A percentile compares a stretch with the other conserved stretches of the same genome.
These are phyloP conservation scores for Hypanus sabinus DNA, from an alignment of 2,113 vertebrate genomes.

Conservation along the genomic window DNA sequence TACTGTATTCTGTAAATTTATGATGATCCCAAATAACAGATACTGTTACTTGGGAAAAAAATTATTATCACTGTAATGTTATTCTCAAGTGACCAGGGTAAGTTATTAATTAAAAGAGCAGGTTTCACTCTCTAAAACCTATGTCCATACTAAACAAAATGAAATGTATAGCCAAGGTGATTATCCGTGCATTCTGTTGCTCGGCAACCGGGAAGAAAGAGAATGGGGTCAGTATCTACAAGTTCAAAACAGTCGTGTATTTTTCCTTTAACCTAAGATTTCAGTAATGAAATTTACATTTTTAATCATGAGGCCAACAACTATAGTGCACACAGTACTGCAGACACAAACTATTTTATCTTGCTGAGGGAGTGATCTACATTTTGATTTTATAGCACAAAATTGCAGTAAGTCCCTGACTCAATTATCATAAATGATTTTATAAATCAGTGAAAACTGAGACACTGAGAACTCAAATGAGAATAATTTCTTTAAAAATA, in stretches of 20 bases:
- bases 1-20: neutral
- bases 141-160: neutral
- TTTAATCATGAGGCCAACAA: neutral
- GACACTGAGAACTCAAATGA: neutral
- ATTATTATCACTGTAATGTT: neutral
- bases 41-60: neutral
- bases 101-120: neutral
- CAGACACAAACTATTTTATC: neutral
- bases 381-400: neutral
- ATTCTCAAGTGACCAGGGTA: neutral
- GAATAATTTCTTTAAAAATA: neutral
- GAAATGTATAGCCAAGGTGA: neutral
- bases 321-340: neutral
- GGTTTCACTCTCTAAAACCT: neutral
- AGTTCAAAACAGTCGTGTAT: neutral
- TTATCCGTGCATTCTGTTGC: neutral
- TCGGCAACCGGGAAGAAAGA: neutral
- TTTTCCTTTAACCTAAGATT: neutral
- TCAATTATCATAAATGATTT: neutral
- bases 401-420: neutral
- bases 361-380: neutral
- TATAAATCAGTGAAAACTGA: slow-evolving; percentile 4
- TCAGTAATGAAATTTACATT: neutral
- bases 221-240: neutral
- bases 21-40: neutral